phyloP scores from a whole-genome alignment of 1,140 invertebrate species.

The Schlechtendalia chinensis region DNA sequence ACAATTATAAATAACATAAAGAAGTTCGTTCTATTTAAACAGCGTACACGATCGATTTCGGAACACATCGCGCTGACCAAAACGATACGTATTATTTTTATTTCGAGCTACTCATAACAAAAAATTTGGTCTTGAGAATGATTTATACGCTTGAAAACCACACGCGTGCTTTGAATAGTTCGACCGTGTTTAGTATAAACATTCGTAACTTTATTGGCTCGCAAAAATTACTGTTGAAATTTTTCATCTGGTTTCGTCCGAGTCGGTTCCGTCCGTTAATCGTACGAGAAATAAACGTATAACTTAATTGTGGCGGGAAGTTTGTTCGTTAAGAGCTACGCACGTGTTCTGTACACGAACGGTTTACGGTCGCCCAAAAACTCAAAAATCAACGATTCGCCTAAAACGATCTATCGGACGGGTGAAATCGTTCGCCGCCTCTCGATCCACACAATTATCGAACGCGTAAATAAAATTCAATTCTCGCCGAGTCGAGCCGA shows the following conservation, averaged over 20 bases:
- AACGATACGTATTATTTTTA: too few species aligned
- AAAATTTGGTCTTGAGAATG: neutral
- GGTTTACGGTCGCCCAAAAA: neutral
- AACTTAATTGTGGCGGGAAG: neutral
- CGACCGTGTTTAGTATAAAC: neutral
- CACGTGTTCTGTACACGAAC: neutral
- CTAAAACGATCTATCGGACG: neutral
- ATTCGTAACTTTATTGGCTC: neutral
- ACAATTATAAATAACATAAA: too few species aligned
- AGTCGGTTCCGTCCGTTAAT: slow-evolving; percentile 3
- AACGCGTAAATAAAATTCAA: too few species aligned
- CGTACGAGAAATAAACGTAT: neutral
- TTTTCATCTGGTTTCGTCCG: neutral
- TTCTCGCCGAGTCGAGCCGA: too few species aligned
- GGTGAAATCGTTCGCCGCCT: too few species aligned
- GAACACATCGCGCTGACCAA: too few species aligned
- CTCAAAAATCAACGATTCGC: neutral
- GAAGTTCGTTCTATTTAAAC: too few species aligned
- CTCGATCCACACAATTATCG: too few species aligned
- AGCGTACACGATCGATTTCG: too few species aligned
- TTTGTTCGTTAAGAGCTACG: slow-evolving; percentile 9
- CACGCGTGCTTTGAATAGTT: neutral
- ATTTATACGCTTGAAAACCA: neutral
- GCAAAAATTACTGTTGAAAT: neutral
- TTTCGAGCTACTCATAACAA: too few species aligned